A percentile compares a stretch with the other conserved stretches of the same genome.
Conservation (phyloP, 2,888 invertebrate genomes). For the Rutpela maculata region DNA sequence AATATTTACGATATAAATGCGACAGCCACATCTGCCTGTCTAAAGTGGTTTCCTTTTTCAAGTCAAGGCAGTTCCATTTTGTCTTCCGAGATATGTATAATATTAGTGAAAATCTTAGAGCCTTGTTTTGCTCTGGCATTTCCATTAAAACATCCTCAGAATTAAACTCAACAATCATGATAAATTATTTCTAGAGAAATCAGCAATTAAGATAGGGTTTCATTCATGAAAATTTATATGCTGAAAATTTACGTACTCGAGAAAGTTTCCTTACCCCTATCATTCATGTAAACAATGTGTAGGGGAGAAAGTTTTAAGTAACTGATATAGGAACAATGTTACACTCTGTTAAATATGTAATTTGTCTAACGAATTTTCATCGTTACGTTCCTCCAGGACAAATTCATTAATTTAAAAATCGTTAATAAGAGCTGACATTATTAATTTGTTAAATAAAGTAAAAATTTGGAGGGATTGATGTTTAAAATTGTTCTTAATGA, state of each 20-base stretch:
- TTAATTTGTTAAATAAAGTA: background rate
- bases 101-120: slow-evolving; percentile 9
- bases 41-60: slow-evolving; percentile 9
- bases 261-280: slow-evolving; percentile 37
- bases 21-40: background rate
- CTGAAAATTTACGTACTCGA: slow-evolving; percentile 36
- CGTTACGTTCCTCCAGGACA: background rate
- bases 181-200: slow-evolving; percentile 38
- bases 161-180: slow-evolving; percentile 33
- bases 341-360: slow-evolving; percentile 33
- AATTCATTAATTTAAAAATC: slow-evolving; percentile 13
- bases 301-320: slow-evolving; percentile 36
- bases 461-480: too few relatives aligned
- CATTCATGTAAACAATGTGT: slow-evolving; percentile 39
- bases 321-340: slow-evolving; percentile 36
- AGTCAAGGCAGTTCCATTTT: background rate
- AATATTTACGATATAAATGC: background rate
- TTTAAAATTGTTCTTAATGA: too few relatives aligned
- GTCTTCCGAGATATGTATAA: slow-evolving; percentile 22
- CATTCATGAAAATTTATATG: slow-evolving; percentile 40
- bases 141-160: slow-evolving; percentile 17
- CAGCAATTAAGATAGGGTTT: slow-evolving; percentile 40
- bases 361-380: slow-evolving; percentile 25
- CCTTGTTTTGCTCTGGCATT: slow-evolving; percentile 20
- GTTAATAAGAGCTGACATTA: background rate